A percentile compares a stretch with the other conserved stretches of the same genome.
These are phyloP conservation scores for Sthenelais limicola DNA, from an alignment of 2,888 invertebrate species.

Conservation along the genomic window DNA sequence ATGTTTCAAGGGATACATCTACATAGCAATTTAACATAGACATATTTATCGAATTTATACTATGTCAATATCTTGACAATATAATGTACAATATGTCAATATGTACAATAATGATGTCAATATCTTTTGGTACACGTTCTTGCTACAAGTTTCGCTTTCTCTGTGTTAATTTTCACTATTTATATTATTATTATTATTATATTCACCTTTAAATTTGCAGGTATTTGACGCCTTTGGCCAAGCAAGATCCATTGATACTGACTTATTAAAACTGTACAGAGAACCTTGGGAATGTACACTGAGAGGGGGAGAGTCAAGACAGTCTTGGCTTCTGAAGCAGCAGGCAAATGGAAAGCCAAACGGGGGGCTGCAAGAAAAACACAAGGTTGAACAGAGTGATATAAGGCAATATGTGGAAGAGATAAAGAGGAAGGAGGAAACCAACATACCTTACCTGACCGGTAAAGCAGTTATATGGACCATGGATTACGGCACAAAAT, in stretches of 20 bases:
- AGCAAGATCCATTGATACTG: conserved; percentile 16
- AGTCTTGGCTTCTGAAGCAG: conserved; percentile 31
- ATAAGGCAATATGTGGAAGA: background rate
- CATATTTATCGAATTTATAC: too few relatives aligned
- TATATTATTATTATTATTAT: too few relatives aligned
- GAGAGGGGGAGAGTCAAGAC: conserved; percentile 15
- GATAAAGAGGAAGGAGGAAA: background rate
- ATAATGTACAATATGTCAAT: too few relatives aligned
- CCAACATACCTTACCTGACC: conserved; percentile 7
- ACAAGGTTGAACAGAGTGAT: too few relatives aligned
- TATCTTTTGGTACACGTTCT: too few relatives aligned
- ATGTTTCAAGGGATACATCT: too few relatives aligned
- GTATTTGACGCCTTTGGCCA: conserved; percentile 26
- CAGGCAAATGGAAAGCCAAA: background rate
- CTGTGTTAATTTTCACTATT: too few relatives aligned
- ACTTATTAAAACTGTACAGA: conserved; percentile 12
- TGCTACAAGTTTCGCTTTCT: too few relatives aligned
- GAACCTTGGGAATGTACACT: conserved; percentile 29
- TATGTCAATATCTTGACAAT: too few relatives aligned
- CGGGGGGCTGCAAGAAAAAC: background rate
- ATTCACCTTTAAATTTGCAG: too few relatives aligned
- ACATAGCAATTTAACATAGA: too few relatives aligned
- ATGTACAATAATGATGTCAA: too few relatives aligned
- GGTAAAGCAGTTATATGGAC: conserved; percentile 25
- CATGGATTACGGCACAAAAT: conserved; percentile 28